Evolutionary conservation across 2,797 vertebrate genomes (phyloP), one percentile per base, ranked within the genome.

Genomic region (Ceryle rudis): DNA sequence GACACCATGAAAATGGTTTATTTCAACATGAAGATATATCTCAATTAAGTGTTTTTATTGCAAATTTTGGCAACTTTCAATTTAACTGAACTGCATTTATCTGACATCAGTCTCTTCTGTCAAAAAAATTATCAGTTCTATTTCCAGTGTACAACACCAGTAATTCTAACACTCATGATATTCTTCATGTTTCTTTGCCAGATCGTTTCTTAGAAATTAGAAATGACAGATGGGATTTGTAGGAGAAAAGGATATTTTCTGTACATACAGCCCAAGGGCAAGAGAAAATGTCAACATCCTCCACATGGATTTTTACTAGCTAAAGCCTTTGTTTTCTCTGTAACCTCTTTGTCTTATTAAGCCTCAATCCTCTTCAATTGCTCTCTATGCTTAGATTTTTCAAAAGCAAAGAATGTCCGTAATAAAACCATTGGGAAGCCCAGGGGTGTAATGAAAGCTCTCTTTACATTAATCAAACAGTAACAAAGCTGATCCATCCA

Each of bases 171-270:
- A 69, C 37, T 88, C 46, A 62, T 11, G 22, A 88, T 51, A 86
- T 72, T 82, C 73, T 86, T 86, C 57, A 62, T 1, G 1, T 79
- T 79, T 94, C 60, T 79, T 94, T 94, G 55, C 58, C 73, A 95
- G 70, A 81, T 39, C 35, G 28, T 60, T 81, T 78, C 60, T 84
- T 52, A 81, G 80, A 93, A 91, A 95, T 83, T 75, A 84, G 42
- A 96, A 94, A 93, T 84, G 73, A 86, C 86, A 95, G 82, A 95
- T 81, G 55, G 66, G 70, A 62, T 91, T 88, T 86, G 66, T 84
- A 67, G 95, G 51, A 91, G 73, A 75, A 95, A 86, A 92, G 77
- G 58, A 86, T 71, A 70, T 33, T 64, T 91, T 90, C 72, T 89
- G 55, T 54, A 84, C 66, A n/a, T 25, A 70, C 18, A 80, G 73